Percentiles rank a stretch among this genome's conserved stretches.
Conservation (phyloP, 1,140 invertebrate species). For the Bombus confusus region DNA sequence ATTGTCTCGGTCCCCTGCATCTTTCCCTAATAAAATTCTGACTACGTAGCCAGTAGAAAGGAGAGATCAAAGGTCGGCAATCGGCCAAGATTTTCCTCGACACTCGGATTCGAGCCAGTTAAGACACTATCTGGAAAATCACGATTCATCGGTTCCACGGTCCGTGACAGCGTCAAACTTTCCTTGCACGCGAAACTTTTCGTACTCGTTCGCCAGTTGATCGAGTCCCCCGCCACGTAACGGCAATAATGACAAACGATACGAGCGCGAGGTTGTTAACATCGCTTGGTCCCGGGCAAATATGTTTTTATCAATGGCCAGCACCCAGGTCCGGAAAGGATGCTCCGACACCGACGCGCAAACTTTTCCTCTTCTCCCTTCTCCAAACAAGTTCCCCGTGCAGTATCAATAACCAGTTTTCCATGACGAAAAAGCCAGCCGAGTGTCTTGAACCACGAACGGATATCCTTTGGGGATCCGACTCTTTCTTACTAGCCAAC, state of each 20-base stretch:
- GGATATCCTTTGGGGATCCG: slow-evolving; percentile 57
- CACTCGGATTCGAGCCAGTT: slow-evolving; percentile 44
- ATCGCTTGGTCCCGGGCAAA: slow-evolving; percentile 57
- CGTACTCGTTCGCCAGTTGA: background rate
- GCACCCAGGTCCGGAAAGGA: slow-evolving; percentile 30
- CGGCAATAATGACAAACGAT: slow-evolving; percentile 63
- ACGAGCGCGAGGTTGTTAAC: slow-evolving; percentile 64
- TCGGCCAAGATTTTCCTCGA: slow-evolving; percentile 51
- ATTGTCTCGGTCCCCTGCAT: background rate
- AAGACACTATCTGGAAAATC: slow-evolving; percentile 54
- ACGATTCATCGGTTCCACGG: slow-evolving; percentile 25
- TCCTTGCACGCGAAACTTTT: slow-evolving; percentile 6
- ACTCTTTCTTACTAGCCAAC: slow-evolving; percentile 42
- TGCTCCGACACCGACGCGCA: slow-evolving; percentile 18
- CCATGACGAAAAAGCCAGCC: slow-evolving; percentile 65
- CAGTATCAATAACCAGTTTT: slow-evolving; percentile 72
- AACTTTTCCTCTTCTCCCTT: slow-evolving; percentile 45
- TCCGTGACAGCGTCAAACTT: slow-evolving; percentile 13
- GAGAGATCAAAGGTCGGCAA: slow-evolving; percentile 45
- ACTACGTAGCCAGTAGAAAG: slow-evolving; percentile 28
- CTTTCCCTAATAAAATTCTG: slow-evolving; percentile 36
- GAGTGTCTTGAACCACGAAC: slow-evolving; percentile 63
- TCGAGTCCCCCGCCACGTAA: background rate
- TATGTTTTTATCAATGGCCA: slow-evolving; percentile 71
- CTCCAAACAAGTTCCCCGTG: slow-evolving; percentile 40